Base-by-base conservation (phyloP, 2,888 invertebrate species). In the Trimorus sp. region DNA sequence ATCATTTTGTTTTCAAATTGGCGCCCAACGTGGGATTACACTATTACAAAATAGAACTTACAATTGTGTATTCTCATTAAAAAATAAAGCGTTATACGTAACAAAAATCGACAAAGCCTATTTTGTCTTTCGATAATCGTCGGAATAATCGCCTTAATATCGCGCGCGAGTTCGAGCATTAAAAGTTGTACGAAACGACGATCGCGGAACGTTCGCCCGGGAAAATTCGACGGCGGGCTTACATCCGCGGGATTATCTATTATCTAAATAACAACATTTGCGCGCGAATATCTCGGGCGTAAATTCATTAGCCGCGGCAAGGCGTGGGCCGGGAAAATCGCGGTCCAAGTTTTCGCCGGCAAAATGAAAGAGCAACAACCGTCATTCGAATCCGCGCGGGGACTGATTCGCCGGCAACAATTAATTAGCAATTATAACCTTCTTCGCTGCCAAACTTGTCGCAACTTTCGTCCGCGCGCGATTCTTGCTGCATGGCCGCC, bases 261-360 rank as follows among this genome's bases (percentile, higher is more conserved):
- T 71, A 62, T 62, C 62, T 54, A 71, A 71, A 71, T 71, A 62
- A 62, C 54, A 71, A 53, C 15, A 53, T 62, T 71, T 71, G 54
- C 53, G 40, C 59, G 9, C 14, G 16, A 58, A 58, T 37, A 45
- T 68, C 15, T 56, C 36, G 36, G 16, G 59, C 40, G n/a, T 59
- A 69, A 69, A 58, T 58, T 69, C 68, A 48, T 69, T 56, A 58
- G 37, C 48, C 37, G 48, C 36, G 48, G 14, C n/a, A 14, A 54
- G 56, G 45, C 51, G 51, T 14, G 49, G 37, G n/a, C 26, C 26
- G 12, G 45, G 48, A 68, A 69, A 58, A 48, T 69, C 48, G 26
- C n/a, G 51, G 42, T 8, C 26, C 42, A 60, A 70, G 42, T 60
- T 70, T 70, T 70, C 53, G 49, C 11, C 38, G 14, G 68, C 15